Base-by-base conservation (phyloP, 1,140 invertebrate genomes). In the Chlorops oryzae region DNA sequence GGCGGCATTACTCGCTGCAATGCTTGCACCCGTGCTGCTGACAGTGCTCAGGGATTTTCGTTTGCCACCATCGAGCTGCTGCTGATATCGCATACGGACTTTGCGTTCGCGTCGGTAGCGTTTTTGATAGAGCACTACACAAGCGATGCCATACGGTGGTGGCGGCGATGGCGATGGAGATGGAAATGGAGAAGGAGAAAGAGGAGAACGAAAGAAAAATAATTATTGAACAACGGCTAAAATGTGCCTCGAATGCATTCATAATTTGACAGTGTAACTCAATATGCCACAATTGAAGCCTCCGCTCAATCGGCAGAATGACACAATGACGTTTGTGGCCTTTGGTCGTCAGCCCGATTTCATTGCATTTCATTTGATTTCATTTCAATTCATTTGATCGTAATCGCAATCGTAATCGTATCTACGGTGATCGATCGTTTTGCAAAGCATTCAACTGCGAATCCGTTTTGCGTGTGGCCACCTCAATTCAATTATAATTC, bases 51-150 rank as follows among this genome's bases (percentile, higher is more conserved):
- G 22, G 43, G 2, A 25, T 15, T 59, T 58, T 48, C 51, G 51
- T 55, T 55, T 52, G 17, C 57, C 82, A 17, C 52, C 82, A 47
- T 91, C 88, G 47, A 93, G 70, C 59, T 92, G 87, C 53, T 92
- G 88, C 63, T 92, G 89, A 22, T 91, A 77, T 53, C 85, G 81
- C 60, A 86, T 82, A 56, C 90, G 80, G 22, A 84, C 81, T 66
- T 88, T 85, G 56, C 86, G 81, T 70, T 93, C 90, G 62, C 89
- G 88, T 74, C 89, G 85, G 68, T 92, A 77, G 28, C 90, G 82
- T 64, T 91, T 92, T 69, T 92, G 87, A 70, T 90, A 88, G 54
- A 87, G 76, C 49, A 87, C 90, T 92, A 80, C 6, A 79, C n/a
- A n/a, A n/a, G n/a, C n/a, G n/a, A n/a, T n/a, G n/a, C n/a, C n/a